Conservation (phyloP, 2,888 invertebrate genomes). For the Sarcophaga caerulescens region DNA sequence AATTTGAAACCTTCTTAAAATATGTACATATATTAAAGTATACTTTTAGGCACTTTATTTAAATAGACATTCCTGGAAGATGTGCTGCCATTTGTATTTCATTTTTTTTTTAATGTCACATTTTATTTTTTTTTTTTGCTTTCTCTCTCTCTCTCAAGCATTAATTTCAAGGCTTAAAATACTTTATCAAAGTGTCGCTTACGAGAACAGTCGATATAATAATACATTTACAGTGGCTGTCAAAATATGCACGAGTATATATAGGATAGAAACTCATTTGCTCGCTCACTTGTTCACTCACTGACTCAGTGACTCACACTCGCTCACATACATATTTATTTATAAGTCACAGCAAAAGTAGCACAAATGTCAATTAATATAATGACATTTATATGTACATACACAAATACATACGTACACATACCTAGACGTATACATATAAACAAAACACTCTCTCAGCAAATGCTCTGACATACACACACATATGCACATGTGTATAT, state of each 20-base stretch:
- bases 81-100: no score
- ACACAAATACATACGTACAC: neutral
- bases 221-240: constrained; percentile 28
- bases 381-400: constrained; percentile 33
- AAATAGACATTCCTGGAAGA: no score
- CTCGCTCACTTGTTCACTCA: no score
- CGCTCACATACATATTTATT: neutral
- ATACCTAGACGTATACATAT: neutral
- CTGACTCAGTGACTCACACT: no score
- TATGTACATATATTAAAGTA: no score
- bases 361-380: constrained; percentile 52
- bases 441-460: constrained; percentile 18
- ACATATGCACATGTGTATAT: neutral
- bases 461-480: neutral
- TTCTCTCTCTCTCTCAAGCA: neutral
- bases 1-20: no score
- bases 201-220: no score
- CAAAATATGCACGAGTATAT: constrained; percentile 14
- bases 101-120: no score
- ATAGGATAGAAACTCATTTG: neutral
- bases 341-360: constrained; percentile 31
- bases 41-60: no score
- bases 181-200: constrained; percentile 32
- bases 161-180: constrained; percentile 7
- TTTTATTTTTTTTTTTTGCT: no score